These are phyloP conservation scores for Scaptomyza hsui DNA, from an alignment of 1,140 invertebrate species.

Conservation along the genomic window DNA sequence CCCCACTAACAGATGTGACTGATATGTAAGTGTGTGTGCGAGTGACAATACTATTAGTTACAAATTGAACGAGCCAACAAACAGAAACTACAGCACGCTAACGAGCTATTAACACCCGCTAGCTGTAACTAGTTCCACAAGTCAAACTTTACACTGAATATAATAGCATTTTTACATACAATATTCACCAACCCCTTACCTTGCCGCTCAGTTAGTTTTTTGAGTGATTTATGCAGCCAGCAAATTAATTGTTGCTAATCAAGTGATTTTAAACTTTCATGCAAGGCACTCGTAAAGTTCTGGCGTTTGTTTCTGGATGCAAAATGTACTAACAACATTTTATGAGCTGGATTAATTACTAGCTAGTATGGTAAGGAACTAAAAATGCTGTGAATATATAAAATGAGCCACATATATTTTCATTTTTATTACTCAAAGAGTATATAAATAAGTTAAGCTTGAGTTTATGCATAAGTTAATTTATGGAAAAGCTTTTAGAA, in stretches of 20 bases:
- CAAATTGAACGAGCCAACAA: conserved; percentile 59
- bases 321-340: conserved; percentile 54
- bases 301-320: conserved; percentile 35
- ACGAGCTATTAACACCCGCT: conserved; percentile 70
- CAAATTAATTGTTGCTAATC: conserved; percentile 75
- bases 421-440: conserved; percentile 13
- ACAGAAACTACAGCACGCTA: conserved; percentile 59
- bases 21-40: conserved; percentile 57
- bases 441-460: conserved; percentile 54
- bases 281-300: conserved; percentile 52
- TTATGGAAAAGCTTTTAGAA: too few species aligned
- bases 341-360: conserved; percentile 70
- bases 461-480: conserved; percentile 68
- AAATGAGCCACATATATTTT: conserved; percentile 49
- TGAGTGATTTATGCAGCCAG: conserved; percentile 57
- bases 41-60: conserved; percentile 78
- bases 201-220: conserved; percentile 6
- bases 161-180: not conserved
- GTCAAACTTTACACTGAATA: conserved; percentile 28
- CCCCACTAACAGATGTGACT: conserved; percentile 55
- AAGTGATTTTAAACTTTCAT: conserved; percentile 79
- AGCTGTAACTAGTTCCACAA: conserved; percentile 55
- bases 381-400: not conserved
- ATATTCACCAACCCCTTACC: not conserved
- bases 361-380: conserved; percentile 42